Evolutionary conservation across 2,797 vertebrate genomes (phyloP).

Genomic region (Gallinago stenura): DNA sequence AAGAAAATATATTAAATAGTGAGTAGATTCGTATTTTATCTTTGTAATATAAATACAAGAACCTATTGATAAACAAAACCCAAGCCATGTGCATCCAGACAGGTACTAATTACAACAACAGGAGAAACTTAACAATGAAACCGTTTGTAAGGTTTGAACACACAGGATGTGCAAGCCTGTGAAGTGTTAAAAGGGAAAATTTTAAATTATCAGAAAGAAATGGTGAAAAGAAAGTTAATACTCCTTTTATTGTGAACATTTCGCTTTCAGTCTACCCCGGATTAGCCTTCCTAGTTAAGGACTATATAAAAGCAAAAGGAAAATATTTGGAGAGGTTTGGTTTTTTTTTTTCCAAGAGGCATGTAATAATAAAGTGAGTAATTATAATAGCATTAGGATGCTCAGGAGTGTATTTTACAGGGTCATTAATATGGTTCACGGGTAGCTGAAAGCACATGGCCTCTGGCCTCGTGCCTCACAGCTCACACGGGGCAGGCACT

Average conservation of each 20-base stretch:
- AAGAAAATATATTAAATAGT: background rate
- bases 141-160: background rate
- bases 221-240: background rate
- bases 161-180: background rate
- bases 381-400: conserved; percentile 56
- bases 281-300: background rate
- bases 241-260: background rate
- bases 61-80: background rate
- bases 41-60: background rate
- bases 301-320: background rate
- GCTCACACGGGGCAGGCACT: background rate
- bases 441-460: conserved; percentile 17
- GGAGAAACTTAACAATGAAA: background rate
- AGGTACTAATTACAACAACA: background rate
- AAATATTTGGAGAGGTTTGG: conserved; percentile 14
- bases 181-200: background rate
- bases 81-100: background rate
- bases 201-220: background rate
- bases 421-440: conserved; percentile 37
- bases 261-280: background rate
- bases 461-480: conserved; percentile 25
- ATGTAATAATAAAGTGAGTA: conserved; percentile 32
- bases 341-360: background rate
- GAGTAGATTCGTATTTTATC: background rate
- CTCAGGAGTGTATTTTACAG: conserved; percentile 25